A percentile compares a stretch with the other conserved stretches of the same genome.
Conservation (phyloP, 2,888 invertebrate genomes). For the Drosophila flavopinicola region DNA sequence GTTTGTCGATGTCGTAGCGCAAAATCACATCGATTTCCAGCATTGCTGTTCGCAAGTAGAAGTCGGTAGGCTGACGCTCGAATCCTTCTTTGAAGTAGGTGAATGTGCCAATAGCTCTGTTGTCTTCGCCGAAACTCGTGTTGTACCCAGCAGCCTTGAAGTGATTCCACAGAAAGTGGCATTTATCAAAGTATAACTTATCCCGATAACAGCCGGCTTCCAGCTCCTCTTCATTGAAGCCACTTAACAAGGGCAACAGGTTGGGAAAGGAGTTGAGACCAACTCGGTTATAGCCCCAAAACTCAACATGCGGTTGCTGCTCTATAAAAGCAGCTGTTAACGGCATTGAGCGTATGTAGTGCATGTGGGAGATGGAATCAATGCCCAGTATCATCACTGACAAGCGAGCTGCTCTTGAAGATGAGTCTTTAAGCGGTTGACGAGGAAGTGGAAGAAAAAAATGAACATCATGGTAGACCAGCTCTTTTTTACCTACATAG, state of each 20-base stretch:
- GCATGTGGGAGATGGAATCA: conserved; percentile 92
- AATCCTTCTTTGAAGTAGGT: not conserved
- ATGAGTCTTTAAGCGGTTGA: not conserved
- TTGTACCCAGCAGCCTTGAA: conserved; percentile 89
- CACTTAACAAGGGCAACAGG: conserved; percentile 90
- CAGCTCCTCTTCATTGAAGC: conserved; percentile 87
- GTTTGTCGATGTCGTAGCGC: conserved; percentile 1
- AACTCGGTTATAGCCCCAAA: conserved; percentile 95
- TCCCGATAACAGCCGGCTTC: conserved; percentile 86
- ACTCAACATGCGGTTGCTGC: conserved; percentile 86
- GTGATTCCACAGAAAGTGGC: conserved; percentile 91
- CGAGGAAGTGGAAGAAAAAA: conserved; percentile 5
- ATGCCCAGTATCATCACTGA: conserved; percentile 92
- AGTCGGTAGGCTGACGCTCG: conserved; percentile 1
- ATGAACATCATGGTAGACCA: conserved; percentile 25
- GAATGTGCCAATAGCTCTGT: conserved; percentile 5
- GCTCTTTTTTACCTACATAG: not conserved
- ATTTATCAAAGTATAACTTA: conserved; percentile 88
- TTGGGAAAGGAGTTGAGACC: conserved; percentile 96
- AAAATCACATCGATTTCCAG: not conserved
- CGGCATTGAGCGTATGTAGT: conserved; percentile 92
- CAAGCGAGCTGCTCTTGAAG: conserved; percentile 56
- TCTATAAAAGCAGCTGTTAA: conserved; percentile 87
- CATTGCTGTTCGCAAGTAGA: conserved; percentile 9
- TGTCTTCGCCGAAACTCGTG: conserved; percentile 85